Evolutionary conservation across 1,140 invertebrate species (phyloP).

Genomic region (Orius laevigatus): DNA sequence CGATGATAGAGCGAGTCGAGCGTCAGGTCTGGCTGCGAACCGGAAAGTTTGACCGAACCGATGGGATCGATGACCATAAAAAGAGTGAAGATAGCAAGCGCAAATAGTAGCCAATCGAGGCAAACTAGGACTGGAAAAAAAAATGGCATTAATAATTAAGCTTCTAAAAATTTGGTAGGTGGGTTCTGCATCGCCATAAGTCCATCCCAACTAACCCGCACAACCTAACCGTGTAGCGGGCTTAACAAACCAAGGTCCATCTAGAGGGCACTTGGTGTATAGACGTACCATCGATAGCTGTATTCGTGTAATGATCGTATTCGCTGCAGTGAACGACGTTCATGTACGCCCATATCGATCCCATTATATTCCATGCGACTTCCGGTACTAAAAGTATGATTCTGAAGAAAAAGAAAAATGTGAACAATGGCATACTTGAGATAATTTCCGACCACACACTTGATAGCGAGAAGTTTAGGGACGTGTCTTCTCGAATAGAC

Average conservation of each 20-base stretch:
- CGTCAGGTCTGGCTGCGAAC: slow-evolving; percentile 20
- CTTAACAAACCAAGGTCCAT: too few species aligned
- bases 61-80: slow-evolving; percentile 66
- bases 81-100: slow-evolving; percentile 53
- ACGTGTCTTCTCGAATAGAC: slow-evolving; percentile 44
- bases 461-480: slow-evolving; percentile 44
- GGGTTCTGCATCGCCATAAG: too few species aligned
- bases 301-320: slow-evolving; percentile 47
- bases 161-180: neutral
- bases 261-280: too few species aligned
- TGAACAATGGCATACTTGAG: neutral
- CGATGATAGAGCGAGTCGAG: slow-evolving; percentile 26
- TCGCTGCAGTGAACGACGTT: slow-evolving; percentile 43
- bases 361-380: slow-evolving; percentile 56
- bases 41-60: slow-evolving; percentile 45
- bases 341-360: slow-evolving; percentile 60
- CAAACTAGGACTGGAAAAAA: slow-evolving; percentile 47
- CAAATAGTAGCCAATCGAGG: slow-evolving; percentile 63
- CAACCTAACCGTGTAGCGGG: neutral
- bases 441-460: slow-evolving; percentile 32
- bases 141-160: neutral
- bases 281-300: slow-evolving; percentile 50
- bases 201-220: too few species aligned
- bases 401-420: slow-evolving; percentile 29
- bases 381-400: slow-evolving; percentile 56